A percentile compares a stretch with the other conserved stretches of the same genome.
Conservation (phyloP, 2,113 vertebrate species). For the Eptatretus burgeri region DNA sequence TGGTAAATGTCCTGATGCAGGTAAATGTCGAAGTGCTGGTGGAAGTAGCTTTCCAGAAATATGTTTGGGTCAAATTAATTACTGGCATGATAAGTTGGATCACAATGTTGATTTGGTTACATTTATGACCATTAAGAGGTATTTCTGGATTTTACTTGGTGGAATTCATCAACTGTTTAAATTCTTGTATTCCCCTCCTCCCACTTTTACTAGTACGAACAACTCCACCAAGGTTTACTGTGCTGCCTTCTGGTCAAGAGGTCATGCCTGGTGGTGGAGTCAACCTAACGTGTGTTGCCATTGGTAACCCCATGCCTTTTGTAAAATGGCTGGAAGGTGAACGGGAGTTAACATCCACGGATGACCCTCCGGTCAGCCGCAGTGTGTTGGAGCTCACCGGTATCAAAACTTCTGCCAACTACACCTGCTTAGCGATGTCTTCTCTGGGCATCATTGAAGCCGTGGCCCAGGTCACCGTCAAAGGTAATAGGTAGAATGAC, state of each 20-base stretch:
- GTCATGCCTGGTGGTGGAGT: slow-evolving; percentile 3
- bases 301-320: slow-evolving; percentile 3
- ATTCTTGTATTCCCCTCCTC: slow-evolving; percentile 11
- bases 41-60: too few species aligned
- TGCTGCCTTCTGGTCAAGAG: slow-evolving; percentile 32
- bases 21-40: too few species aligned
- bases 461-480: slow-evolving; percentile 64
- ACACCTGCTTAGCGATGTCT: slow-evolving; percentile 81
- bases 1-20: too few species aligned
- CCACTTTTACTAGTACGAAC: slow-evolving; percentile 54
- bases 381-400: slow-evolving; percentile 67
- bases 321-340: slow-evolving; percentile 17
- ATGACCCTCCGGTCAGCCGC: slow-evolving; percentile 67
- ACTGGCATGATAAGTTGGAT: neutral
- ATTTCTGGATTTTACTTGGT: neutral
- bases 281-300: slow-evolving; percentile 6
- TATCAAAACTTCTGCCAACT: slow-evolving; percentile 58
- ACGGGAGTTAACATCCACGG: slow-evolving; percentile 66
- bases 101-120: neutral
- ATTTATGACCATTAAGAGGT: neutral
- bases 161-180: neutral
- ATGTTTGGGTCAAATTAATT: too few species aligned
- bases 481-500: slow-evolving; percentile 33
- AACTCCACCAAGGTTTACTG: slow-evolving; percentile 88
- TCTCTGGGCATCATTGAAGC: slow-evolving; percentile 72